These are phyloP conservation scores for Eilema depressum DNA, from an alignment of 2,888 invertebrate species.

Conservation along the genomic window DNA sequence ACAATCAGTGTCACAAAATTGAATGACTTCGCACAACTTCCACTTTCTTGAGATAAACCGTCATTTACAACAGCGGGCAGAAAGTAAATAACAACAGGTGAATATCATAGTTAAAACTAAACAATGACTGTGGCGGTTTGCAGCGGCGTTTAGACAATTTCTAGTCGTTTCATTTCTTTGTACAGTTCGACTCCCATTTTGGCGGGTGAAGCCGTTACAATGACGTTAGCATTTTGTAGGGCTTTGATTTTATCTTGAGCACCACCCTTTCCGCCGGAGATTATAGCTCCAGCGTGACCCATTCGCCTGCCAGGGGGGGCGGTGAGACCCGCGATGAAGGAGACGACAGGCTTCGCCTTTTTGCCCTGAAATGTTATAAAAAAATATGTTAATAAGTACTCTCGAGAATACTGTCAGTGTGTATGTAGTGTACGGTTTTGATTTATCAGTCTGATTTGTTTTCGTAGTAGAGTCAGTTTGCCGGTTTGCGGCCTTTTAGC, in stretches of 20 bases:
- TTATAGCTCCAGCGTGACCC: slow-evolving; percentile 99
- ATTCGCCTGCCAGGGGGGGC: slow-evolving; percentile 99
- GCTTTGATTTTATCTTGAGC: slow-evolving; percentile 99
- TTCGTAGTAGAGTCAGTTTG: too few relatives aligned
- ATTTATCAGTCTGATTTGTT: background rate
- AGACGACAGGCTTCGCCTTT: slow-evolving; percentile 98
- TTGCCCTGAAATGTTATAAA: slow-evolving; percentile 88
- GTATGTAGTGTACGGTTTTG: background rate
- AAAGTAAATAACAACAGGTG: slow-evolving; percentile 78
- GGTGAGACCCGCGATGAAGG: slow-evolving; percentile 99
- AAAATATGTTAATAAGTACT: slow-evolving; percentile 16
- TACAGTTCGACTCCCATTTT: slow-evolving; percentile 96
- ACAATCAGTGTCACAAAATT: slow-evolving; percentile 56
- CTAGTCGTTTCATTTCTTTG: slow-evolving; percentile 95
- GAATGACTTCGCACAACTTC: slow-evolving; percentile 37
- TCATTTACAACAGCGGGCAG: slow-evolving; percentile 12
- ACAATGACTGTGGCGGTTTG: slow-evolving; percentile 52
- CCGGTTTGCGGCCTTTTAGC: too few relatives aligned
- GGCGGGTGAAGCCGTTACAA: slow-evolving; percentile 98
- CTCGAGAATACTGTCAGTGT: background rate
- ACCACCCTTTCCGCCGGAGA: slow-evolving; percentile 99
- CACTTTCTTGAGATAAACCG: slow-evolving; percentile 45
- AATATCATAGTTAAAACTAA: slow-evolving; percentile 72
- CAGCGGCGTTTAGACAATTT: slow-evolving; percentile 81
- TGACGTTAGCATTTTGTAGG: slow-evolving; percentile 96